phyloP scores from a whole-genome alignment of 2,888 invertebrate genomes.

The Deroplatys truncata region DNA sequence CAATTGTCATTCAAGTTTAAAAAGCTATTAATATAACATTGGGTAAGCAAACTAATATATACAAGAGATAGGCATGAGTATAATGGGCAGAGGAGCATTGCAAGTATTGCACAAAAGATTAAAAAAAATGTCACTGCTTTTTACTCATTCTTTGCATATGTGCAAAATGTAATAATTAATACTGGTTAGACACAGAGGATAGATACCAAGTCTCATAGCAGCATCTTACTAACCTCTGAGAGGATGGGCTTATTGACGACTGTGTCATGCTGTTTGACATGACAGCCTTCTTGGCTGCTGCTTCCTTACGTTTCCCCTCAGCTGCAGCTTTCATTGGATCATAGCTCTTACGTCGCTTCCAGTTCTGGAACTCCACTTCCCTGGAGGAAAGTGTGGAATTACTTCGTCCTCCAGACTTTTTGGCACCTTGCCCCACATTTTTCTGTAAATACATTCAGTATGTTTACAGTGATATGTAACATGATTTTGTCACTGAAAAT shows the following conservation, averaged over 20 bases:
- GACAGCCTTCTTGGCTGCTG: slow-evolving; percentile 36
- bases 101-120: no score
- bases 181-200: slow-evolving; percentile 13
- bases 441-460: neutral
- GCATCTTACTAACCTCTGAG: neutral
- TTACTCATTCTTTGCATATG: no score
- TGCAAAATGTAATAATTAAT: no score
- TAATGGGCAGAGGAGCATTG: no score
- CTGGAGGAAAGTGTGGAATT: slow-evolving; percentile 68
- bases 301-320: slow-evolving; percentile 66
- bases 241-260: slow-evolving; percentile 28
- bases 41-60: no score
- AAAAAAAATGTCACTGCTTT: no score
- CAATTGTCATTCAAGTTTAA: no score
- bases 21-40: no score
- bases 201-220: neutral
- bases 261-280: slow-evolving; percentile 33
- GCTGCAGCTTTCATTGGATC: slow-evolving; percentile 93
- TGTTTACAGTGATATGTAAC: no score
- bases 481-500: no score
- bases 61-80: no score
- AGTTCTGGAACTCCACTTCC: slow-evolving; percentile 88
- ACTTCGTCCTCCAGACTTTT: slow-evolving; percentile 58
- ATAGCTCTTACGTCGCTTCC: slow-evolving; percentile 93
- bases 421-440: slow-evolving; percentile 39